Percentiles rank a stretch among this genome's conserved stretches.
Evolutionary conservation across 2,888 invertebrate species (phyloP).

Genomic region (Aporophyla nigra): DNA sequence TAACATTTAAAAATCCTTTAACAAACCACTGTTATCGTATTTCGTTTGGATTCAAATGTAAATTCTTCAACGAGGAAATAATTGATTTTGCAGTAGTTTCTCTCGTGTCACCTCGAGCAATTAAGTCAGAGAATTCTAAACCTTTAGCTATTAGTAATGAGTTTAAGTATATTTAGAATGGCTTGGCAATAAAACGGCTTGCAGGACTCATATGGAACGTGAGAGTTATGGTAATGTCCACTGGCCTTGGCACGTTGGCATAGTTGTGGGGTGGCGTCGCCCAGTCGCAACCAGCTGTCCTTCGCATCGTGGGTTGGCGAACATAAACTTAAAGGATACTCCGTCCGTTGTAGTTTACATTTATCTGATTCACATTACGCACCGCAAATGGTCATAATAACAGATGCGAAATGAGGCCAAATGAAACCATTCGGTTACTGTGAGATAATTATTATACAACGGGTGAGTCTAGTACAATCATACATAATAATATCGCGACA

Average conservation of each 20-base stretch:
- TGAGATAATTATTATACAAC: constrained; percentile 53
- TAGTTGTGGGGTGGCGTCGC: constrained; percentile 71
- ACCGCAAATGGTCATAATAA: constrained; percentile 48
- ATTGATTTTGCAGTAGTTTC: constrained; percentile 17
- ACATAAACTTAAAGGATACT: constrained; percentile 52
- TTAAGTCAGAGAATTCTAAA: constrained; percentile 39
- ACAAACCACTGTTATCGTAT: constrained; percentile 27
- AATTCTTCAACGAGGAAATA: constrained; percentile 1
- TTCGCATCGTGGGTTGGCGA: constrained; percentile 48
- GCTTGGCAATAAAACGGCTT: constrained; percentile 64
- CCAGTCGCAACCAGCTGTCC: constrained; percentile 58
- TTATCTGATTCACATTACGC: constrained; percentile 38
- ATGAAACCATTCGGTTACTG: constrained; percentile 45
- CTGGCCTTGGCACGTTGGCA: constrained; percentile 82
- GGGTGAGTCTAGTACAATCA: constrained; percentile 14
- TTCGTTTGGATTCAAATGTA: constrained; percentile 11
- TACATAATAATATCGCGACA: constrained; percentile 26
- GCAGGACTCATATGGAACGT: constrained; percentile 69
- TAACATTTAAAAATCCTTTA: constrained; percentile 26
- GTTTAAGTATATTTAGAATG: constrained; percentile 50
- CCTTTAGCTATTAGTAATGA: constrained; percentile 28
- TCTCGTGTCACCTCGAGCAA: constrained; percentile 5
- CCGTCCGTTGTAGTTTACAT: constrained; percentile 12
- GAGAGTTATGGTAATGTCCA: constrained; percentile 76
- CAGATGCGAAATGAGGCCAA: constrained; percentile 60